Base-by-base conservation (phyloP, 2,113 vertebrate genomes). In the Falco punctatus region DNA sequence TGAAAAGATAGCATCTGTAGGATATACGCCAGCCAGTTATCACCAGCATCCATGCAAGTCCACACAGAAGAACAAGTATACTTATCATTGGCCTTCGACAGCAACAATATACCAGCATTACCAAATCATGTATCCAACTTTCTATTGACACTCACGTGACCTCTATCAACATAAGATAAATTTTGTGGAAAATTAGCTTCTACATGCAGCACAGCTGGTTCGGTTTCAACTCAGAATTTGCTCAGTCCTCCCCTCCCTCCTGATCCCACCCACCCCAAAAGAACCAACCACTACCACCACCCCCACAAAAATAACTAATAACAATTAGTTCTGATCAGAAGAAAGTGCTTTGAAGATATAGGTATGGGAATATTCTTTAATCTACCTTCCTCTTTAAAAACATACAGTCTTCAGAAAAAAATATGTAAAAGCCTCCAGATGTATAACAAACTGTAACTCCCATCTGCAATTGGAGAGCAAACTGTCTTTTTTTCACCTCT, bases 121-220 rank as follows among this genome's bases (percentile, higher is more conserved):
- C 1, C n/a, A 11, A 64, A 57, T 6, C 17, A 13, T 5, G 3
- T 42, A 52, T 55, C 46, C 23, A 28, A 9, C 26, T 58, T 57
- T 35, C 16, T 13, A 4, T 10, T 57, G 18, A 48, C 0, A 0
- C 7, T 65, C 7, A 48, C 61, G 42, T 42, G 4, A 58, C 9
- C 4, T 51, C 23, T 80, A 32, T 49, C 20, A n/a, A 11, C 14
- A 11, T 52, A 20, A 71, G 16, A 62, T 3, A n/a, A 52, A 51
- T 26, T 57, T 57, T 64, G 38, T 2, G 5, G 17, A 51, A 91
- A 81, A 62, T 72, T 46, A 74, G 38, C 20, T 65, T 64, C 23
- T 24, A 21, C 14, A 16, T 28, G 4, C 32, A 61, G 28, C 20
- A 30, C 6, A 42, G 2, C 16, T 48, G 8, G 17, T n/a, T 71